Evolutionary conservation across 2,797 vertebrate species (phyloP).

Genomic region (Gymnoscopelus microlampas): DNA sequence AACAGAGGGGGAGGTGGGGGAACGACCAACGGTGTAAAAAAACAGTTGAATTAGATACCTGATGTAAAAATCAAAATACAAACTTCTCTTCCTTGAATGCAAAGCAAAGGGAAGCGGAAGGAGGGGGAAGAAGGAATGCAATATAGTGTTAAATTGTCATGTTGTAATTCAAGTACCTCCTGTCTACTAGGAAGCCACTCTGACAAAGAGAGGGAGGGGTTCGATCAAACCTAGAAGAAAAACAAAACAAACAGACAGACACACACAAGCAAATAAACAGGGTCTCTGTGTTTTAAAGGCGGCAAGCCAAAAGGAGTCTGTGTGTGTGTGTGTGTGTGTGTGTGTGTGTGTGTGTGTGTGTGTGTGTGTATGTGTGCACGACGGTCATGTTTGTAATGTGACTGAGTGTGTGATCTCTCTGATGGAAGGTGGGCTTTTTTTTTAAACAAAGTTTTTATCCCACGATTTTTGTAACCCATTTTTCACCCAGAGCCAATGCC

Average conservation of each 20-base stretch:
- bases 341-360: not conserved
- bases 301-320: not conserved
- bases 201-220: conserved; percentile 43
- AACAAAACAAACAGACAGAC: conserved; percentile 55
- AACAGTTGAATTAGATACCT: conserved; percentile 88
- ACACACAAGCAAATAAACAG: conserved; percentile 37
- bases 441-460: no score
- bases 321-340: not conserved
- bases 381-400: no score
- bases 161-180: conserved; percentile 46
- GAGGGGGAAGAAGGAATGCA: conserved; percentile 77
- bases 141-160: conserved; percentile 71
- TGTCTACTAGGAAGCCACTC: conserved; percentile 57
- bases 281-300: not conserved
- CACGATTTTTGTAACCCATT: no score
- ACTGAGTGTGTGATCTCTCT: no score
- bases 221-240: conserved; percentile 40
- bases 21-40: conserved; percentile 36
- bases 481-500: no score
- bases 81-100: conserved; percentile 97
- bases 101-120: conserved; percentile 87
- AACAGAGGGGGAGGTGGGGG: conserved; percentile 44
- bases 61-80: conserved; percentile 99
- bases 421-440: no score
- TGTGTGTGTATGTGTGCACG: no score